phyloP scores from a whole-genome alignment of 2,113 vertebrate species.

The Copsychus sechellarum region DNA sequence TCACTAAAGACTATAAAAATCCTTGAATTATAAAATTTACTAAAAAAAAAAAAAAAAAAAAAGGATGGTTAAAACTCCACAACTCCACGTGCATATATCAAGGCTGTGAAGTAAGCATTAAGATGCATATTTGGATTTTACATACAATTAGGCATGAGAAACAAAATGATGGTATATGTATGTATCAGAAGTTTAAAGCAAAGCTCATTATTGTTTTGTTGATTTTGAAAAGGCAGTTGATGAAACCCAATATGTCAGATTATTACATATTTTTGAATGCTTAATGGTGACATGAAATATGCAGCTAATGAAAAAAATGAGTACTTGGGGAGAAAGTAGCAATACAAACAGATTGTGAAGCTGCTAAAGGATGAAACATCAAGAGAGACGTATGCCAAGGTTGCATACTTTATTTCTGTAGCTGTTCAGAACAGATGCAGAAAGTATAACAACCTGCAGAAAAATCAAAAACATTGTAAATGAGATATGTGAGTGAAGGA shows the following conservation, averaged over 20 bases:
- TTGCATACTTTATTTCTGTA: not conserved
- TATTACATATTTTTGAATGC: not conserved
- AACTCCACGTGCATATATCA: not conserved
- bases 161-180: not conserved
- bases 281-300: not conserved
- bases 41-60: not conserved
- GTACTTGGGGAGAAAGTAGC: not conserved
- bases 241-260: not conserved
- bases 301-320: not conserved
- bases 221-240: not conserved
- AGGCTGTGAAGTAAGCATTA: not conserved
- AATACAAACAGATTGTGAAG: constrained; percentile 1
- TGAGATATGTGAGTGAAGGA: not conserved
- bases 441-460: not conserved
- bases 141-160: not conserved
- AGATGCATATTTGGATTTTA: not conserved
- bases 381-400: not conserved
- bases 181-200: not conserved
- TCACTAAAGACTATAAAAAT: not conserved
- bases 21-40: not conserved
- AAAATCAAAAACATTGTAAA: not conserved
- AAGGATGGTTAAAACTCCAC: not conserved
- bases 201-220: not conserved
- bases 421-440: not conserved
- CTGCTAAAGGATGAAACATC: not conserved